phyloP scores from a whole-genome alignment of 1,140 invertebrate species.

The Trachymyrmex cornetzi region DNA sequence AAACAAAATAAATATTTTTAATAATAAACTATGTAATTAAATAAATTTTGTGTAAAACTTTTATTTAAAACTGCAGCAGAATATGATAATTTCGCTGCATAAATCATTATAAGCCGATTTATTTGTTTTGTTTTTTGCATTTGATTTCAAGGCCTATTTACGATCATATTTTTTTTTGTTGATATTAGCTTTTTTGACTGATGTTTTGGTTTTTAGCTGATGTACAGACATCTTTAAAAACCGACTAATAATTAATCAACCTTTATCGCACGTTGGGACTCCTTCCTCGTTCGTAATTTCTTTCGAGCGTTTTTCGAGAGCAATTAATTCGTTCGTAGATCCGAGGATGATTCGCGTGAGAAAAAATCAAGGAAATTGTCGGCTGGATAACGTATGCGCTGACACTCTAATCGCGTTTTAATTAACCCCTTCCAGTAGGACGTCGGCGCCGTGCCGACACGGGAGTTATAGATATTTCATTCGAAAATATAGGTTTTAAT shows the following conservation, averaged over 20 bases:
- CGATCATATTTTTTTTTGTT: too few species aligned
- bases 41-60: too few species aligned
- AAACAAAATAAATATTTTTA: too few species aligned
- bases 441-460: constrained; percentile 62
- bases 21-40: too few species aligned
- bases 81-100: too few species aligned
- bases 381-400: constrained; percentile 51
- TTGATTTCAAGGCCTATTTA: too few species aligned
- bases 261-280: not conserved
- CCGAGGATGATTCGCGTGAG: constrained; percentile 28
- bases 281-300: constrained; percentile 2
- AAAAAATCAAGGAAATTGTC: constrained; percentile 55
- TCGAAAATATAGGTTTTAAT: constrained; percentile 65
- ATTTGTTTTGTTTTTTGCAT: too few species aligned
- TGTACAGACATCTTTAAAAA: not conserved
- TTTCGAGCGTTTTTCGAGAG: constrained; percentile 16
- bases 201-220: too few species aligned
- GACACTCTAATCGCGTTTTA: constrained; percentile 64
- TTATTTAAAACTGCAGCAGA: too few species aligned
- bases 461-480: constrained; percentile 65
- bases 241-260: not conserved
- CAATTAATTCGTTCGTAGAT: constrained; percentile 37
- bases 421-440: constrained; percentile 58
- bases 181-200: too few species aligned
- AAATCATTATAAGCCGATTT: too few species aligned